Base-by-base conservation (phyloP, 2,888 invertebrate genomes). In the Cacoxenus indagator region DNA sequence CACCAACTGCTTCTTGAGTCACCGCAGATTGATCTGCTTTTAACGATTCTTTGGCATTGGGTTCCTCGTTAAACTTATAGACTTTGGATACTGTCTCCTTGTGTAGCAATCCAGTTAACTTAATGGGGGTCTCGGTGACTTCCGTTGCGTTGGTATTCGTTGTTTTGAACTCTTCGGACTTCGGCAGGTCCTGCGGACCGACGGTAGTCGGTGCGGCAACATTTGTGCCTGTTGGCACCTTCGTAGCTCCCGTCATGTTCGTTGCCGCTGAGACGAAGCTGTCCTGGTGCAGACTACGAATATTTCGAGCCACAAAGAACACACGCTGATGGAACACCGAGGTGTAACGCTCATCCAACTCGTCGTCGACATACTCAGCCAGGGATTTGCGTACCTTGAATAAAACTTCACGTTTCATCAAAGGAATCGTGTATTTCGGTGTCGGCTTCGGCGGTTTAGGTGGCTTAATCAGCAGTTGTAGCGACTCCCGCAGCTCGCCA, bases 251-350 rank as follows among this genome's bases (percentile, higher is more conserved):
- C n/a, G 37, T 11, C 37, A 8, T 17, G 0, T 1, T 11, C 3
- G 27, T 48, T 17, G 3, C 27, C 17, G 48, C 31, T 2, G 14
- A 22, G 24, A 31, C 22, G 2, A 48, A 5, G n/a, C 57, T 57
- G 26, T 17, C n/a, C 54, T 51, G n/a, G n/a, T n/a, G n/a, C n/a
- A n/a, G n/a, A n/a, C n/a, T n/a, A n/a, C n/a, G n/a, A 59, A 73
- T 66, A 26, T 84, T 84, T 19, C 75, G 76, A 61, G 83, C 84
- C 46, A 85, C 48, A 2, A 85, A 76, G 2, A 74, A 83, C 4
- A 86, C 76, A 29, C 85, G 81, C 65, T 85, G 85, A 57, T 78
- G 83, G 68, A 83, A 86, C n/a, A 83, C 76, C 14, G 81, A 76
- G 0, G 83, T 78, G 0, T 73, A 73, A 70, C 75, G 75, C 0